Base-by-base conservation (phyloP, 2,113 vertebrate species). In the Gyps fulvus region DNA sequence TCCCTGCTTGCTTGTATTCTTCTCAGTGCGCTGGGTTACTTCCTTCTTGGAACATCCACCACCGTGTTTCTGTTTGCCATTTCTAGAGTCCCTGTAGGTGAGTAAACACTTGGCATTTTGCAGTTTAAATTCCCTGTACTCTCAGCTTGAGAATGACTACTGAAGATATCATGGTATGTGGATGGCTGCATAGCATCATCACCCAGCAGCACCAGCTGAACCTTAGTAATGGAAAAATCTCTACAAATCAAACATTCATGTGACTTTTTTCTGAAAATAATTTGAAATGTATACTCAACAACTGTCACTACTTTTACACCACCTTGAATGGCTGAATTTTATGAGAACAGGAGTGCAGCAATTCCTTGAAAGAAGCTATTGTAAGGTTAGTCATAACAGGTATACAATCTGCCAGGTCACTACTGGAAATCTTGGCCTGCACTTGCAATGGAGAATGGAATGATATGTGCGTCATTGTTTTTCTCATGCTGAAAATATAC, bases 81-180 rank as follows among this genome's bases (percentile, higher is more conserved):
- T 40, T 98, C 99, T n/a, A 97, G 99, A 95, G 98, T 99, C 54
- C 98, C 99, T 81, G 98, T 99, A 65, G 99, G 99, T 99, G 92
- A 98, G 99, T 98, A 94, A 87, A 76, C 13, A 7, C 13, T 73
- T 87, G 61, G 11, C 8, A 36, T 82, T 86, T 93, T 62, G 34
- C 20, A 40, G 32, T 85, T 95, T 73, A 76, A 83, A 78, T 70
- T 84, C 20, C 7, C 2, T 69, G 11, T 54, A 36, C 40, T 67
- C 22, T 79, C 54, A 84, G 13, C 13, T 47, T 78, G 38, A 89
- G 42, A 90, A 63, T 83, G 74, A 26, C n/a, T 87, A 1, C 0
- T 3, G 31, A 22, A 81, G 49, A 65, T 54, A 29, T 72, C 3
- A 4, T 65, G 10, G 19, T 78, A 8, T 36, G 8, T 83, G 43